These are phyloP conservation scores for Antheraea yamamai DNA, from an alignment of 2,888 invertebrate genomes.

Conservation along the genomic window DNA sequence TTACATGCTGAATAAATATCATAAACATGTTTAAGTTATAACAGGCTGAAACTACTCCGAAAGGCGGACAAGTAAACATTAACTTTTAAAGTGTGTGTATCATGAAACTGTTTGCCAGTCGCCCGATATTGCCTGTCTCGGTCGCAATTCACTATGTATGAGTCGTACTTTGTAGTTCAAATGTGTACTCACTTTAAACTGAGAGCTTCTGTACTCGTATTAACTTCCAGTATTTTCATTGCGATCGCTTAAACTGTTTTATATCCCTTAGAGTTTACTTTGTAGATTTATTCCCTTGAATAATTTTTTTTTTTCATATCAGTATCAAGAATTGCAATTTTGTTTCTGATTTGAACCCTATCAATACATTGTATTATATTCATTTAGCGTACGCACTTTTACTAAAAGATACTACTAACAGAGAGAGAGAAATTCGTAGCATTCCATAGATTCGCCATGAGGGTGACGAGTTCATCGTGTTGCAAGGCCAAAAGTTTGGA, in stretches of 20 bases:
- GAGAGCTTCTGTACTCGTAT: constrained; percentile 26
- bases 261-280: neutral
- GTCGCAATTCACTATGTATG: constrained; percentile 46
- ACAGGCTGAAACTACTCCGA: constrained; percentile 23
- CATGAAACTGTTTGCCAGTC: constrained; percentile 32
- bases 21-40: neutral
- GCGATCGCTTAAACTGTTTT: constrained; percentile 8
- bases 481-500: too few species aligned
- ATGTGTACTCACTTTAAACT: constrained; percentile 41
- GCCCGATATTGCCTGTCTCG: constrained; percentile 37
- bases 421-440: too few species aligned
- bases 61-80: constrained; percentile 29
- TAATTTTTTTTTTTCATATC: too few species aligned
- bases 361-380: too few species aligned
- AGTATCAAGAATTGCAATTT: too few species aligned
- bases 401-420: too few species aligned
- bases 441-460: too few species aligned
- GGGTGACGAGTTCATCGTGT: too few species aligned
- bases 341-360: too few species aligned
- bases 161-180: constrained; percentile 29
- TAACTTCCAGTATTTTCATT: neutral
- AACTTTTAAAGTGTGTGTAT: constrained; percentile 31
- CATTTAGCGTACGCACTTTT: too few species aligned
- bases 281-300: neutral
- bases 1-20: too few species aligned